Base-by-base conservation (phyloP, 1,140 invertebrate genomes). In the Orussus abietinus region DNA sequence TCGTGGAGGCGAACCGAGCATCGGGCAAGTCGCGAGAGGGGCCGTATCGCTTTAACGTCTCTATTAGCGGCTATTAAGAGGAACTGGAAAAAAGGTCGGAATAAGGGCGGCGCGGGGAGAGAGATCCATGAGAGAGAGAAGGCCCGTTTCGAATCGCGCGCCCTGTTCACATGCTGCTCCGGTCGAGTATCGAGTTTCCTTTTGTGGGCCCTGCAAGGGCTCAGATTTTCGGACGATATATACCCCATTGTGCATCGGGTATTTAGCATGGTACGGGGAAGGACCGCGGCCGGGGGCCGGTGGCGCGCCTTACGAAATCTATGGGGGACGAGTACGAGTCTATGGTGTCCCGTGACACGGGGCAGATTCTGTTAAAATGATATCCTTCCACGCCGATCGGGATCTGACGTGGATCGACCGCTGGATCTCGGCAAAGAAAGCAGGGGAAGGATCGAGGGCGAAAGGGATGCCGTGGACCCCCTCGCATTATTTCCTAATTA, bases 31-130 rank as follows among this genome's bases (percentile, higher is more conserved):
- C 59, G 64, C 55, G 47, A 43, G 43, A 47, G 53, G 50, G 45
- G 55, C 54, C 60, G 56, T 69, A 71, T 68, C 66, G 68, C 66
- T 71, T 71, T 71, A 71, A 69, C 68, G 64, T 69, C 67, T 66
- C 68, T 69, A 71, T 69, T 69, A 69, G 66, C 65, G 58, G 61
- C 66, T 69, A 71, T 71, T 71, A 69, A 68, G 65, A 69, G 60
- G 59, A 61, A 45, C 31, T 28, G 12, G 39, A 37, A 48, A 37
- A 43, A 26, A 21, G 26, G 28, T n/a, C 18, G 37, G 18, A 33
- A 12, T 14, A 17, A 36, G 15, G 26, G 10, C 36, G 10, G 20
- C 14, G 28, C 14, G 9, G 30, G 22, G 28, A 35, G 14, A 18
- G 21, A 21, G 19, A 11, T 10, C 17, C 32, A 25, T 11, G 28